Conservation (phyloP, 2,888 invertebrate species). For the Serripes groenlandicus region DNA sequence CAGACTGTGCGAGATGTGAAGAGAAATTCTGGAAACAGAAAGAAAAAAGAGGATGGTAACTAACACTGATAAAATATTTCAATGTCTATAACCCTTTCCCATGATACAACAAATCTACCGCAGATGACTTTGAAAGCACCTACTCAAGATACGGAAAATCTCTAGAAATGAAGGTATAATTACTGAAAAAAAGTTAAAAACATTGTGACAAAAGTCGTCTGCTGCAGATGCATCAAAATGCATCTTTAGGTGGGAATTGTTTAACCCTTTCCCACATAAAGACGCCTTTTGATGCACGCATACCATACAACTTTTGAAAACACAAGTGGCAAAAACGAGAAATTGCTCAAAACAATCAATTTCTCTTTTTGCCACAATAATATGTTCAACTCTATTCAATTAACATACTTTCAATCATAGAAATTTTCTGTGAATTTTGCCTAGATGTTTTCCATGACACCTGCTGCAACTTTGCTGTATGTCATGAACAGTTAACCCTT, state of each 20-base stretch:
- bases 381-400: too few species aligned
- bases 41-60: conserved; percentile 71
- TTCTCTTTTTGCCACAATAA: not conserved
- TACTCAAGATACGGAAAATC: too few species aligned
- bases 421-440: too few species aligned
- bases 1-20: conserved; percentile 98
- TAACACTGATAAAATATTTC: not conserved
- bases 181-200: too few species aligned
- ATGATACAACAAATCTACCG: too few species aligned
- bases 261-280: not conserved
- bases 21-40: conserved; percentile 94
- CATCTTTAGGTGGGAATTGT: not conserved
- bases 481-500: not conserved
- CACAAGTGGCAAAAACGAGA: not conserved
- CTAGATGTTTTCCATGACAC: too few species aligned
- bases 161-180: too few species aligned
- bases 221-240: too few species aligned
- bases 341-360: not conserved
- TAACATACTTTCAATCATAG: not conserved
- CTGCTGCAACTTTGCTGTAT: too few species aligned
- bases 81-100: too few species aligned
- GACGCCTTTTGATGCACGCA: not conserved
- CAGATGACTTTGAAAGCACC: too few species aligned
- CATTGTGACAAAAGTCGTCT: too few species aligned
- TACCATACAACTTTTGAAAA: not conserved